These are phyloP conservation scores for Oryzias sinensis DNA, from an alignment of 2,797 vertebrate species.

Conservation along the genomic window DNA sequence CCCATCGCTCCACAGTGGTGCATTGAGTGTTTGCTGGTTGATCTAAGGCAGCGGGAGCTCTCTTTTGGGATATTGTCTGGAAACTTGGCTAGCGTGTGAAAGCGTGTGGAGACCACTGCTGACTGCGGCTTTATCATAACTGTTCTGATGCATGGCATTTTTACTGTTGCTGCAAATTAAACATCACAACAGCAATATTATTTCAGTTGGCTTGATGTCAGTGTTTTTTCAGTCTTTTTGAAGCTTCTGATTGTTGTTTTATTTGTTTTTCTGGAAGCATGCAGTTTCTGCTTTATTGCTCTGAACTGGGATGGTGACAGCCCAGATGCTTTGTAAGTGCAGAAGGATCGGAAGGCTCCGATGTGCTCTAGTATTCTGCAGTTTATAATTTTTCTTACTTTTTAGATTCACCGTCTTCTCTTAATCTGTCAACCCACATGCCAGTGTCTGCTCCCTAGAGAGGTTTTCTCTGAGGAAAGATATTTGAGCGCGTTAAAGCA, in stretches of 20 bases:
- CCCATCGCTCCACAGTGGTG: conserved; percentile 42
- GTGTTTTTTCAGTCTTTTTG: conserved; percentile 22
- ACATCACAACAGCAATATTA: conserved; percentile 6
- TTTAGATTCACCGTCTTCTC: conserved; percentile 42
- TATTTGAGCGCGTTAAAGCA: conserved; percentile 38
- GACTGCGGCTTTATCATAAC: conserved; percentile 18
- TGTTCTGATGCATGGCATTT: conserved; percentile 32
- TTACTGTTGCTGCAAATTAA: conserved; percentile 24
- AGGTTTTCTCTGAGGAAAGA: conserved; percentile 42
- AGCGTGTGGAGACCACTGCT: conserved; percentile 29
- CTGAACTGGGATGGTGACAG: conserved; percentile 27
- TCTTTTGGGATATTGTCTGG: conserved; percentile 21
- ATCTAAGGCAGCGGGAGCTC: conserved; percentile 25
- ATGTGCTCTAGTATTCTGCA: conserved; percentile 43
- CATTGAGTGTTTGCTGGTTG: conserved; percentile 44
- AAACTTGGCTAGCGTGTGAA: conserved; percentile 35
- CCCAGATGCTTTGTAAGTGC: conserved; percentile 34
- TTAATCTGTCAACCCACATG: conserved; percentile 38
- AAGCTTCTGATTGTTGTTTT: conserved; percentile 9
- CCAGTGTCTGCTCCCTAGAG: conserved; percentile 41
- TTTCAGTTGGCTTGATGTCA: conserved; percentile 12
- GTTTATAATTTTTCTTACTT: conserved; percentile 42
- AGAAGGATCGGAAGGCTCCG: conserved; percentile 38
- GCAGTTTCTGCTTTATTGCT: conserved; percentile 31
- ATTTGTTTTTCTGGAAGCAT: conserved; percentile 29